A percentile compares a stretch with the other conserved stretches of the same genome.
phyloP scores from a whole-genome alignment of 2,888 invertebrate genomes.

The Dione juno region DNA sequence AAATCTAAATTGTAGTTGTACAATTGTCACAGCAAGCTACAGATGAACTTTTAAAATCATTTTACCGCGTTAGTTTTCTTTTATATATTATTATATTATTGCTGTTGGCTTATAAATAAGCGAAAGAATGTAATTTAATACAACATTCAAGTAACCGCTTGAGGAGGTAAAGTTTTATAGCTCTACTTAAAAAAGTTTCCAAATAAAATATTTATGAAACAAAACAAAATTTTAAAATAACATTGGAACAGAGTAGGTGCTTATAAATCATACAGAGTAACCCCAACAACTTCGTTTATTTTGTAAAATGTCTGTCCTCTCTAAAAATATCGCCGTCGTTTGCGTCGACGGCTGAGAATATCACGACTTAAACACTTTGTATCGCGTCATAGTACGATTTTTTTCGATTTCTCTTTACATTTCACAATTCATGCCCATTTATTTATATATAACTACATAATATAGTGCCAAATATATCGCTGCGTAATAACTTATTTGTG shows the following conservation, averaged over 20 bases:
- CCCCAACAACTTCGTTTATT: slow-evolving; percentile 73
- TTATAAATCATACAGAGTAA: slow-evolving; percentile 67
- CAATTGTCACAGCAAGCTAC: background rate
- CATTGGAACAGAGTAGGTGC: slow-evolving; percentile 46
- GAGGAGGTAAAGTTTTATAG: background rate
- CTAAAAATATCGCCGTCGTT: slow-evolving; percentile 77
- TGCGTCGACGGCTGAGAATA: slow-evolving; percentile 73
- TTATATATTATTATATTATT: too few relatives aligned
- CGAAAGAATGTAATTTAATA: background rate
- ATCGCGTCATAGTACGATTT: slow-evolving; percentile 58
- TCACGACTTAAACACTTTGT: slow-evolving; percentile 60
- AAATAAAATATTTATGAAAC: background rate
- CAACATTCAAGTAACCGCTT: background rate
- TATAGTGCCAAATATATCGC: slow-evolving; percentile 14
- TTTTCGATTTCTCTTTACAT: slow-evolving; percentile 26
- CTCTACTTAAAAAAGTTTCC: background rate
- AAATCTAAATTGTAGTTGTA: slow-evolving; percentile 10
- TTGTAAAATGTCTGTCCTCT: slow-evolving; percentile 79
- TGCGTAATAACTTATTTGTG: background rate
- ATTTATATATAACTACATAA: background rate
- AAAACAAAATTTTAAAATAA: slow-evolving; percentile 32
- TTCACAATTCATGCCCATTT: slow-evolving; percentile 21
- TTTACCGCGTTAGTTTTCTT: background rate
- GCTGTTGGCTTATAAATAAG: background rate
- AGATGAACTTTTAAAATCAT: background rate